Conservation (phyloP, 2,888 invertebrate genomes). For the Tetanocera ferruginea region DNA sequence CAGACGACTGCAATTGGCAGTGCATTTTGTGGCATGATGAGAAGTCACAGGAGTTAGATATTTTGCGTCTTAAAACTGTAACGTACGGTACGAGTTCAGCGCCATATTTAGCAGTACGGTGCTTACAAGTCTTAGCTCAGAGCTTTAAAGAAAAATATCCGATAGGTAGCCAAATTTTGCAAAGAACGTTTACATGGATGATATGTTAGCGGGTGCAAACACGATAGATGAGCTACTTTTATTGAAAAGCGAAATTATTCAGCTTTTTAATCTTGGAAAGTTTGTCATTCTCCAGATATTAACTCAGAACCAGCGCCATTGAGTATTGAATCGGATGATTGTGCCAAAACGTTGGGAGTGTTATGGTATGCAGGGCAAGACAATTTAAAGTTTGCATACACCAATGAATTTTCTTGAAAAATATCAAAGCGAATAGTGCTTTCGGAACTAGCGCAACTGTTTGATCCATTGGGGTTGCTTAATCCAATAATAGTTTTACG, state of each 20-base stretch:
- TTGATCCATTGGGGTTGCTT: conserved; percentile 38
- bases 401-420: not conserved
- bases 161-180: not conserved
- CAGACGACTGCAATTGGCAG: conserved; percentile 30
- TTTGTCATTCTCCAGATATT: not conserved
- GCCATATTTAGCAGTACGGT: conserved; percentile 22
- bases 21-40: conserved; percentile 24
- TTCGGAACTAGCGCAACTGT: too few species aligned
- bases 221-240: not conserved
- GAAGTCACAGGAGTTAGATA: not conserved
- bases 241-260: too few species aligned
- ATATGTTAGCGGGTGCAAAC: conserved; percentile 8
- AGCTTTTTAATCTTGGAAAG: not conserved
- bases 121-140: conserved; percentile 1
- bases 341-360: not conserved
- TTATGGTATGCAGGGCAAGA: not conserved
- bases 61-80: conserved; percentile 23
- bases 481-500: conserved; percentile 34
- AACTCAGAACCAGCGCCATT: not conserved
- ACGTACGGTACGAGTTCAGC: conserved; percentile 26
- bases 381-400: not conserved
- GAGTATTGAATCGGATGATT: not conserved
- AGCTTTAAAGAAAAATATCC: not conserved
- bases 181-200: conserved; percentile 20
- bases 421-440: conserved; percentile 34